A percentile compares a stretch with the other conserved stretches of the same genome.
Evolutionary conservation across 2,797 vertebrate species (phyloP).

Genomic region (Acanthurus tractus): DNA sequence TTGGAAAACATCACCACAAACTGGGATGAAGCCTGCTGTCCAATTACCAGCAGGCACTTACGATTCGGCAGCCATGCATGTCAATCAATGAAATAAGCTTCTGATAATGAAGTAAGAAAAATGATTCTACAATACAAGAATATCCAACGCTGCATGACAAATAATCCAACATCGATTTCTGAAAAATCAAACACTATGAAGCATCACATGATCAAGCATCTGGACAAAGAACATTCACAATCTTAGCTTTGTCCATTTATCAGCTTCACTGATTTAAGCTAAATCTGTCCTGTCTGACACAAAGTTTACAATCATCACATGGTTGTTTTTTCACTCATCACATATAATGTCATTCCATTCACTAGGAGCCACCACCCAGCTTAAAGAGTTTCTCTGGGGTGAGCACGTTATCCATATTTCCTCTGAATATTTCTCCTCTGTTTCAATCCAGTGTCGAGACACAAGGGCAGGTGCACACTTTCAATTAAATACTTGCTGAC

Average conservation of each 20-base stretch:
- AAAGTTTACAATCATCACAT: constrained; percentile 9
- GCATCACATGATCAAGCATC: constrained; percentile 24
- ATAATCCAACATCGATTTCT: constrained; percentile 36
- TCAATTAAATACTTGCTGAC: not conserved
- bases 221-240: not conserved
- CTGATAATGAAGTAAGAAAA: constrained; percentile 53
- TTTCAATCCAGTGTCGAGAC: constrained; percentile 1
- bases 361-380: constrained; percentile 72
- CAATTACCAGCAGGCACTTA: constrained; percentile 29
- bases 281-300: constrained; percentile 11
- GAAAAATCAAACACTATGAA: constrained; percentile 49
- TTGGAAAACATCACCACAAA: constrained; percentile 23
- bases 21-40: constrained; percentile 28
- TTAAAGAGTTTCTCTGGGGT: constrained; percentile 72
- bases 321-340: constrained; percentile 41
- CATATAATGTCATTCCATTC: constrained; percentile 53
- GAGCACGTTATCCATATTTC: constrained; percentile 55
- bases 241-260: constrained; percentile 4
- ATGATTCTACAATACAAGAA: constrained; percentile 27
- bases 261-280: constrained; percentile 34
- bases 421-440: not conserved
- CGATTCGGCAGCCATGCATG: constrained; percentile 47
- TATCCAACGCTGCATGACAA: constrained; percentile 59
- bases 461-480: not conserved
- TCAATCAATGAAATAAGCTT: constrained; percentile 55